A percentile compares a stretch with the other conserved stretches of the same genome.
phyloP scores from a whole-genome alignment of 1,140 invertebrate genomes.

The Brachionus manjavacas region DNA sequence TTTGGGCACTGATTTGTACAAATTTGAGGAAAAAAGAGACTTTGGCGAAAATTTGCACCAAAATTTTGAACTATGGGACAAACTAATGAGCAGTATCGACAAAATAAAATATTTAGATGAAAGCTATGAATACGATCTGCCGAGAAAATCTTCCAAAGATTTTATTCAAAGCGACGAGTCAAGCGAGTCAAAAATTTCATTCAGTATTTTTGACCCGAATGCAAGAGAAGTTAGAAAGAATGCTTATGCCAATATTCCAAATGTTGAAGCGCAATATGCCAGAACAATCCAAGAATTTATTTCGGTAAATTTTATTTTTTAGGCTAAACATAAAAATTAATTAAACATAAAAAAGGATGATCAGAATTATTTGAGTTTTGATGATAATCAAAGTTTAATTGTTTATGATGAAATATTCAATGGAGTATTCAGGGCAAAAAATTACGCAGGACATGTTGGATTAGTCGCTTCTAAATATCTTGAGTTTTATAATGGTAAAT shows the following conservation, averaged over 20 bases:
- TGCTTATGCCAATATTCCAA: not conserved
- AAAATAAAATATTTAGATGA: constrained; percentile 20
- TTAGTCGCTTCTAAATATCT: not conserved
- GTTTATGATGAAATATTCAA: constrained; percentile 27
- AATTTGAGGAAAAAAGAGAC: not conserved
- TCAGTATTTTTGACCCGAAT: constrained; percentile 11
- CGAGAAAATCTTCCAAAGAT: constrained; percentile 21
- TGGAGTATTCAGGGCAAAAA: constrained; percentile 18
- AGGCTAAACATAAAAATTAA: too few species aligned
- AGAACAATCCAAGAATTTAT: not conserved
- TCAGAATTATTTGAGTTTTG: not conserved
- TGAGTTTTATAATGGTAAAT: not conserved
- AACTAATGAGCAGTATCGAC: constrained; percentile 32
- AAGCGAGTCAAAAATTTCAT: not conserved
- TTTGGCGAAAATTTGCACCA: constrained; percentile 14
- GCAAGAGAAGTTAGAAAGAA: not conserved
- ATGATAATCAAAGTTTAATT: not conserved
- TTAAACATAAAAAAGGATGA: constrained; percentile 19
- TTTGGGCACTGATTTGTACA: not conserved
- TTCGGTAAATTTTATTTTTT: not conserved
- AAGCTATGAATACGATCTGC: constrained; percentile 25
- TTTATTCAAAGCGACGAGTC: constrained; percentile 27
- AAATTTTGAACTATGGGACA: constrained; percentile 41
- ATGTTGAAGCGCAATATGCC: not conserved
- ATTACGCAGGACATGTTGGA: not conserved